phyloP scores from a whole-genome alignment of 2,888 invertebrate genomes.

The Andrena hattorfiana region DNA sequence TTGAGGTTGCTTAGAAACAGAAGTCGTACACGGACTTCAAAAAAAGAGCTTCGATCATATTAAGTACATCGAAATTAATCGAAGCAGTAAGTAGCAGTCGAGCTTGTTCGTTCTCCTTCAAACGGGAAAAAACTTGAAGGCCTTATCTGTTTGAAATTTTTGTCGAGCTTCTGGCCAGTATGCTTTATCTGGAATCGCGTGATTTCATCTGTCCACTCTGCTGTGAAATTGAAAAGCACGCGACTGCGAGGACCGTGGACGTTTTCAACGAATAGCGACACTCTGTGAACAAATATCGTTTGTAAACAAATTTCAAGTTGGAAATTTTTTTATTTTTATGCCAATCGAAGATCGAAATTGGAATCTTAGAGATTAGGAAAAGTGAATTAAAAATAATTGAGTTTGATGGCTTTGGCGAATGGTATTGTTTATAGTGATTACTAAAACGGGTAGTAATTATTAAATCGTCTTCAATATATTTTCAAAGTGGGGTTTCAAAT shows the following conservation, averaged over 20 bases:
- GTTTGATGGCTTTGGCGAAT: no score
- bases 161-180: neutral
- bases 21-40: no score
- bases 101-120: neutral
- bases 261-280: constrained; percentile 3
- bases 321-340: neutral
- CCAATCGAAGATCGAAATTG: neutral
- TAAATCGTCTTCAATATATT: no score
- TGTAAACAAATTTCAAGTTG: neutral
- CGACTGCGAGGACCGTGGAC: neutral
- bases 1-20: no score
- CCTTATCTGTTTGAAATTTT: neutral
- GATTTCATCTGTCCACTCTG: neutral
- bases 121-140: neutral
- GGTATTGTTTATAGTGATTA: no score
- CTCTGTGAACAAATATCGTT: constrained; percentile 12
- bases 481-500: neutral
- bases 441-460: no score
- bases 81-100: neutral
- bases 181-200: neutral
- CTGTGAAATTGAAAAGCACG: constrained; percentile 25
- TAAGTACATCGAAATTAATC: neutral
- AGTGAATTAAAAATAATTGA: neutral
- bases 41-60: no score
- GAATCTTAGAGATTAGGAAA: neutral